A percentile compares a stretch with the other conserved stretches of the same genome.
These are phyloP conservation scores for Stenoptilia bipunctidactyla DNA, from an alignment of 2,888 invertebrate species.

Conservation along the genomic window DNA sequence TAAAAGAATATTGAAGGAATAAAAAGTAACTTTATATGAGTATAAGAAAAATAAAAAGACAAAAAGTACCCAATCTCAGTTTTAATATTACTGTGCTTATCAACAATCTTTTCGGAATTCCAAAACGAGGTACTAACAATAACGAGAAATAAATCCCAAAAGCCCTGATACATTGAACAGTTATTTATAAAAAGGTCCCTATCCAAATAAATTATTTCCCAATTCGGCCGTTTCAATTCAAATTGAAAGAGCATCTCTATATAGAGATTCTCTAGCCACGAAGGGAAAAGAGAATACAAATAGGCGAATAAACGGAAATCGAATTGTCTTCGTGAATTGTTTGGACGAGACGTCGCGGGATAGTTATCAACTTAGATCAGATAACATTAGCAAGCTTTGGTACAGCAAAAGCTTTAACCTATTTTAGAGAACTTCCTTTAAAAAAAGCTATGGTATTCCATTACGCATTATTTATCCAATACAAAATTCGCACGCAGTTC, in stretches of 20 bases:
- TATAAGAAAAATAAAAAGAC: no score
- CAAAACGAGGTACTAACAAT: slow-evolving; percentile 21
- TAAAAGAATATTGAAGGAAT: no score
- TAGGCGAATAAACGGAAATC: slow-evolving; percentile 60
- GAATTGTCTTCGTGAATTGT: slow-evolving; percentile 54
- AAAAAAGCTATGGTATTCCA: slow-evolving; percentile 4
- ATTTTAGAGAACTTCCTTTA: neutral
- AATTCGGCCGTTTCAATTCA: slow-evolving; percentile 63
- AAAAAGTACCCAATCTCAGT: no score
- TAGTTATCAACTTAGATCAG: slow-evolving; percentile 16
- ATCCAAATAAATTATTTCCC: slow-evolving; percentile 59
- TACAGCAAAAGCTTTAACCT: no score
- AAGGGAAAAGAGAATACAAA: slow-evolving; percentile 58
- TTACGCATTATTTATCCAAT: slow-evolving; percentile 42
- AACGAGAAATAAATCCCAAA: slow-evolving; percentile 31
- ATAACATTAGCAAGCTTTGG: slow-evolving; percentile 8
- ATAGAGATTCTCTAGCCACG: slow-evolving; percentile 60
- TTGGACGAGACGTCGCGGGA: slow-evolving; percentile 35
- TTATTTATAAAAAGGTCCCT: slow-evolving; percentile 49
- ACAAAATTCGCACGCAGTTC: slow-evolving; percentile 53
- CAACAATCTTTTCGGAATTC: no score
- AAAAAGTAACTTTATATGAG: no score
- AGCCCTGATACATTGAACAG: slow-evolving; percentile 38
- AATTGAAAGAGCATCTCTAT: slow-evolving; percentile 62
- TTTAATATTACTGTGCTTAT: no score